Base-by-base conservation (phyloP, 2,797 vertebrate genomes). In the Distichodus sexfasciatus region DNA sequence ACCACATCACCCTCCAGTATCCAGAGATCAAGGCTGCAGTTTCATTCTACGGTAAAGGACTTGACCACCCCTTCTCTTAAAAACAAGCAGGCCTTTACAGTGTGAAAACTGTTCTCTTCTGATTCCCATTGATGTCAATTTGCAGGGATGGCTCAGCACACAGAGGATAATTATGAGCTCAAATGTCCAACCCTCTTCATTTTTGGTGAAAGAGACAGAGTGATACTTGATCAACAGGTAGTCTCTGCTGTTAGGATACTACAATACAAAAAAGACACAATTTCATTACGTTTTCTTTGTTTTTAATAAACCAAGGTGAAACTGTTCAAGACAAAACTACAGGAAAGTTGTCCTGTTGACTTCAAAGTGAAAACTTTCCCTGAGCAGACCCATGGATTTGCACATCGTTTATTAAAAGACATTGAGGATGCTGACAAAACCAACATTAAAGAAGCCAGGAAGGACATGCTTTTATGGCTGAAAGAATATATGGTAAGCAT, bases 341-440 rank as follows among this genome's bases (percentile, higher is more conserved):
- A n/a, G n/a, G n/a, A n/a, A 57, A 89, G 91, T 50, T 94, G 94
- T 82, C 88, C 80, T 53, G 90, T 90, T 33, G 88, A 94, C 44
- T 90, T 92, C 71, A 79, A 91, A n/a, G 88, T 97, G 72, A 98
- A 98, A 88, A 83, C 94, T 46, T 98, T 94, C 69, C 91, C 94
- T 0, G 91, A 93, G 55, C 96, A 98, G 78, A 94, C 92, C 0
- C 96, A 97, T 0, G 96, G 95, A 11, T 98, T 98, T 74, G 94
- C 94, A 54, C 96, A 98, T 71, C 92, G 96, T 3, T 95, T 92
- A 82, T 91, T 81, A 77, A 93, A 97, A 75, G 93, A 96, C 28
- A 90, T 94, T 23, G 92, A 91, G 19, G 87, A 89, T 0, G 38
- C 78, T 1, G 96, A 98, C 76, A 92, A 89, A 76, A 85, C 89